Conservation (phyloP, 2,797 vertebrate species). For the Propithecus perrieri region DNA sequence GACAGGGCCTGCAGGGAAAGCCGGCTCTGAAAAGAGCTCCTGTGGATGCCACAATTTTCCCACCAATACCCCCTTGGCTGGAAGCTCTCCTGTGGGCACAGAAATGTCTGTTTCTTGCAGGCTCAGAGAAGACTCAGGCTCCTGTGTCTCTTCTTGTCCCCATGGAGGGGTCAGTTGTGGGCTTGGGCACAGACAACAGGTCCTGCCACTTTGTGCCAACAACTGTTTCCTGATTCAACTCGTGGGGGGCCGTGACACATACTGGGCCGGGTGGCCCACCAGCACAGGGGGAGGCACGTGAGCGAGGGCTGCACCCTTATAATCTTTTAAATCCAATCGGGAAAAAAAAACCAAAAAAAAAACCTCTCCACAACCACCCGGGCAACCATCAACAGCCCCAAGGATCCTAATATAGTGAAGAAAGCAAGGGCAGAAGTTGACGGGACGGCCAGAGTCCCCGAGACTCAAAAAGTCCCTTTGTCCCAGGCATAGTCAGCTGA, state of each 20-base stretch:
- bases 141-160: neutral
- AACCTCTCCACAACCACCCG: neutral
- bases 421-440: conserved; percentile 72
- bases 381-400: conserved; percentile 42
- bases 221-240: conserved; percentile 60
- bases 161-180: neutral
- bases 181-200: neutral
- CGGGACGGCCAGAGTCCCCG: conserved; percentile 56
- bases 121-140: neutral
- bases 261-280: conserved; percentile 56
- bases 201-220: conserved; percentile 55
- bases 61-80: neutral
- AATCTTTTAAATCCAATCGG: conserved; percentile 79
- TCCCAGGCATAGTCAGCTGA: conserved; percentile 65
- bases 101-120: neutral
- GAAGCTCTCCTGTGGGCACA: neutral
- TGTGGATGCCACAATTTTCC: neutral
- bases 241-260: conserved; percentile 3
- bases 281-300: conserved; percentile 76
- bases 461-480: conserved; percentile 77
- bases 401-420: conserved; percentile 34
- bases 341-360: neutral
- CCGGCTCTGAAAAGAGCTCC: neutral
- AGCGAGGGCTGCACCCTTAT: conserved; percentile 37
- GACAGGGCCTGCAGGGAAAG: neutral